Base-by-base conservation (phyloP, 1,140 invertebrate genomes). In the Andricus grossulariae region DNA sequence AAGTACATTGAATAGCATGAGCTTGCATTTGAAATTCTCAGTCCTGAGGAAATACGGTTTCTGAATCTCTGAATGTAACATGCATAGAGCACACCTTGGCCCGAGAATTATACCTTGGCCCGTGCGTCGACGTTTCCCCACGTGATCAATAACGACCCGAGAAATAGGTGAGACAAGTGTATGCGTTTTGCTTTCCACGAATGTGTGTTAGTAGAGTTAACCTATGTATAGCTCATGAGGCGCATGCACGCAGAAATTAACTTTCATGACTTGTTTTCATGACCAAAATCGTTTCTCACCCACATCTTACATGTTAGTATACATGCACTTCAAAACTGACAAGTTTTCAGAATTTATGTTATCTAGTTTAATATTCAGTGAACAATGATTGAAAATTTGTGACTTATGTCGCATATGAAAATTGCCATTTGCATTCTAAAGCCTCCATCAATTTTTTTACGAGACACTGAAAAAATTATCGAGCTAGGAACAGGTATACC, bases 111-210 rank as follows among this genome's bases (percentile, higher is more conserved):
- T 66, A 83, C 81, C 79, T 80, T 83, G 79, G 79, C 79, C 79
- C 76, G 74, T 82, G 77, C 79, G 81, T 80, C 77, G 73, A 80
- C 75, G 77, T 82, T 82, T 82, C 72, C 74, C 79, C 77, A 77
- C 78, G 78, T 82, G 81, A 80, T 82, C 81, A 80, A 82, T 82
- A 82, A 82, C 78, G 76, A 78, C 76, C 76, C 18, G 72, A 78
- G 75, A 82, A 82, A 76, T 82, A 80, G 78, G 78, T 82, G 76
- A 82, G 78, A 73, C 78, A 81, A 73, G 74, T 77, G 73, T 78
- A 80, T 72, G 78, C 78, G 76, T 71, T 70, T 79, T 74, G 57
- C 71, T 82, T 82, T 78, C 76, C 55, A 57, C 50, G 73, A 39
- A n/a, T 39, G 25, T 66, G 55, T 57, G 19, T 57, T 57, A 57